A percentile compares a stretch with the other conserved stretches of the same genome.
phyloP scores from a whole-genome alignment of 2,797 vertebrate species.

The Melopsittacus undulatus region DNA sequence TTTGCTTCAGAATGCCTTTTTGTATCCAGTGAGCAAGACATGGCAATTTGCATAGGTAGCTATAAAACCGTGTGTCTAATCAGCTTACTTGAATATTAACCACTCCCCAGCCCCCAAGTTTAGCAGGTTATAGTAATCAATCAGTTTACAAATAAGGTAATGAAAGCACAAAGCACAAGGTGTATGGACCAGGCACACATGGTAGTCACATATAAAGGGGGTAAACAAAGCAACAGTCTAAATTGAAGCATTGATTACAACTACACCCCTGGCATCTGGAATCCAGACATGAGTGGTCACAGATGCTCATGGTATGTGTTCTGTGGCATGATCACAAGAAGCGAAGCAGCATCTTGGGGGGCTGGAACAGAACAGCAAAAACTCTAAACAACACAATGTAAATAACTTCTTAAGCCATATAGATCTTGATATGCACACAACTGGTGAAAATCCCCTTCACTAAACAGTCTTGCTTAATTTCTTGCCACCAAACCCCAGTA shows the following conservation, averaged over 20 bases:
- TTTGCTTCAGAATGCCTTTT: neutral
- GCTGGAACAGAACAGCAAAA: neutral
- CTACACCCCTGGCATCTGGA: neutral
- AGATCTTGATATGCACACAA: neutral
- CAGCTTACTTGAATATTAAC: neutral
- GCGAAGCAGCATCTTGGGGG: neutral
- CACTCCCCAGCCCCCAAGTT: neutral
- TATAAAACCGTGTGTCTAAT: neutral
- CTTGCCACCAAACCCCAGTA: neutral
- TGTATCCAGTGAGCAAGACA: slow-evolving; percentile 22
- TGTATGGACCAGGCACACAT: neutral
- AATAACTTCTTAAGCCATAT: neutral
- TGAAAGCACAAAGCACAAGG: neutral
- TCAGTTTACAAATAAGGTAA: neutral
- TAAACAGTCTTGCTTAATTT: neutral
- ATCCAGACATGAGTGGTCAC: neutral
- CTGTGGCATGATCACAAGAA: neutral
- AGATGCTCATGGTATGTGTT: neutral
- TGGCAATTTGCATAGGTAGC: neutral
- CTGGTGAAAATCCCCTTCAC: neutral
- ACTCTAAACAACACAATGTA: neutral
- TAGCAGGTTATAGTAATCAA: neutral
- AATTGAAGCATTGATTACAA: neutral
- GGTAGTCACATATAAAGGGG: neutral
- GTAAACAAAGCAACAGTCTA: neutral